phyloP scores from a whole-genome alignment of 2,797 vertebrate species.

The Odontamblyopus rebecca region DNA sequence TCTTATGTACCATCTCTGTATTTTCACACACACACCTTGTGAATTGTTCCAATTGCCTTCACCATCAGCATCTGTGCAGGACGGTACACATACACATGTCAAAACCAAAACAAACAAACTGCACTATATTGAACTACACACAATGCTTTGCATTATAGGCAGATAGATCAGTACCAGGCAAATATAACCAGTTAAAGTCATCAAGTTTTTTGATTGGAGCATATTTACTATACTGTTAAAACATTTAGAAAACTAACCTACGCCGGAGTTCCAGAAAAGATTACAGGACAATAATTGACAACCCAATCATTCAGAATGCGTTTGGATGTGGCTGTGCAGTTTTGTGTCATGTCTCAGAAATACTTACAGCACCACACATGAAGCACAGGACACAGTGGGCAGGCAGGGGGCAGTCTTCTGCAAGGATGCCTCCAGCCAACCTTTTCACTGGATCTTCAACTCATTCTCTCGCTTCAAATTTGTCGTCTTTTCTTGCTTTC shows the following conservation, averaged over 20 bases:
- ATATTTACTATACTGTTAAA: neutral
- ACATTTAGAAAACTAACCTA: neutral
- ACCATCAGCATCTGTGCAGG: conserved; percentile 82
- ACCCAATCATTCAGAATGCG: conserved; percentile 3
- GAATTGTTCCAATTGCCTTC: conserved; percentile 85
- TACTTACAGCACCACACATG: conserved; percentile 79
- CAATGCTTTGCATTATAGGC: conserved; percentile 26
- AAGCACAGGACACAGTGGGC: conserved; percentile 73
- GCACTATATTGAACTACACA: conserved; percentile 26
- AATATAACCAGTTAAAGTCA: conserved; percentile 35
- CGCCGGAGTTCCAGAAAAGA: neutral
- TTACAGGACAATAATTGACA: neutral
- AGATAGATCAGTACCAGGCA: conserved; percentile 16
- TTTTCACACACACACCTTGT: conserved; percentile 80
- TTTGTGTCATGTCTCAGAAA: conserved; percentile 55
- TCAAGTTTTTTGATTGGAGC: conserved; percentile 11
- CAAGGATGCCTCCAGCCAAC: conserved; percentile 65
- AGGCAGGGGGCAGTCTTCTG: conserved; percentile 74
- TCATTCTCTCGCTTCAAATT: conserved; percentile 62
- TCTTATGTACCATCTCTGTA: conserved; percentile 35
- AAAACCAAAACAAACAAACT: conserved; percentile 58
- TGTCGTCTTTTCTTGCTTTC: conserved; percentile 53
- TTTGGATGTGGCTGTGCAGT: conserved; percentile 39
- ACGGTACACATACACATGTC: conserved; percentile 74
- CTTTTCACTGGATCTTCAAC: conserved; percentile 71